Percentiles rank a stretch among this genome's conserved stretches.
Evolutionary conservation across 2,888 invertebrate species (phyloP).

Genomic region (Sinotaia quadrata): DNA sequence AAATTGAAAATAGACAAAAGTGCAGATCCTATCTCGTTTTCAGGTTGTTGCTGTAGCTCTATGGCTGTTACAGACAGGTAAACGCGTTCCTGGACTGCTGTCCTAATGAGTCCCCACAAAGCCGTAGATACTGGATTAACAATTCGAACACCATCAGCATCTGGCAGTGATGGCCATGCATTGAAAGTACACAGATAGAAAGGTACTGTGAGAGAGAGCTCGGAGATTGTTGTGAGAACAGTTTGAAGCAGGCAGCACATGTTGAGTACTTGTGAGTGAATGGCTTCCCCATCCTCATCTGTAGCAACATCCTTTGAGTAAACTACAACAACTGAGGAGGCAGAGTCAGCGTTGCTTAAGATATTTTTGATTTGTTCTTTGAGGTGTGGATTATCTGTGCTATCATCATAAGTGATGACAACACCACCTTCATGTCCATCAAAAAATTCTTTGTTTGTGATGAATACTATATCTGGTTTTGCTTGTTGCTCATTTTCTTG

Average conservation of each 20-base stretch:
- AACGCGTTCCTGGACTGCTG: slow-evolving; percentile 15
- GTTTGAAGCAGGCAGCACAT: neutral
- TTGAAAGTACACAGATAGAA: slow-evolving; percentile 4
- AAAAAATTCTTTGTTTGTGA: neutral
- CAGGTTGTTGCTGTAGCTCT: slow-evolving; percentile 9
- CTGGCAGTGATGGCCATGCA: neutral
- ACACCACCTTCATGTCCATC: neutral
- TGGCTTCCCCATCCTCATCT: neutral
- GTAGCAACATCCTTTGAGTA: neutral
- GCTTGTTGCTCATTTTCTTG: too few species aligned
- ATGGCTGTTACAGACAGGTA: neutral
- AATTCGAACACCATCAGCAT: too few species aligned
- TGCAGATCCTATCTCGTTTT: neutral
- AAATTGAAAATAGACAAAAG: neutral
- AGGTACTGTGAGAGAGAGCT: neutral
- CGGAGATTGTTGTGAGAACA: neutral
- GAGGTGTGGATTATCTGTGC: neutral
- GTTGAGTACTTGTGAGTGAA: neutral
- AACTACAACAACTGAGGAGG: neutral
- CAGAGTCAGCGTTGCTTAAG: neutral
- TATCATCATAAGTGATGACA: neutral
- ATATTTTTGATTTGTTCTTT: neutral
- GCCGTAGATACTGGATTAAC: slow-evolving; percentile 9
- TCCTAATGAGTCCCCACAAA: slow-evolving; percentile 26
- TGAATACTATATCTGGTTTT: too few species aligned